Percentiles rank a stretch among this genome's conserved stretches.
phyloP scores from a whole-genome alignment of 2,888 invertebrate species.

The Protonemura montana region DNA sequence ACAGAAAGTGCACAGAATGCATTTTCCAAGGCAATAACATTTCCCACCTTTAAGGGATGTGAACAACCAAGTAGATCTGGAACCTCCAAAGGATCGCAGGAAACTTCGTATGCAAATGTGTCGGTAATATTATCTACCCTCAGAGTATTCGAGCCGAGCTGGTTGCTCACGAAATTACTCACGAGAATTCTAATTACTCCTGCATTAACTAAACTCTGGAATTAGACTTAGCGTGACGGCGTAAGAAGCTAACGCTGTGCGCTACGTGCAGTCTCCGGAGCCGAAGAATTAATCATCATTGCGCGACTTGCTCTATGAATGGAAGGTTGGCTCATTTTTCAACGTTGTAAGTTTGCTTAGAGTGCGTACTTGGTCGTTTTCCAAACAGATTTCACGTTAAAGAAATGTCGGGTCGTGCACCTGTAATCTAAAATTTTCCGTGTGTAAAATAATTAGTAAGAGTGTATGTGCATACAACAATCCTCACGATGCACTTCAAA shows the following conservation, averaged over 20 bases:
- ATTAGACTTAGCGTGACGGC: not conserved
- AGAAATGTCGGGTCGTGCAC: too few relatives aligned
- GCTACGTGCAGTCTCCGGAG: not conserved
- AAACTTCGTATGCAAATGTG: constrained; percentile 31
- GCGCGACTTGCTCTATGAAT: not conserved
- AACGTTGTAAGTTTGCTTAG: too few relatives aligned
- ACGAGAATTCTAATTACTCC: constrained; percentile 29
- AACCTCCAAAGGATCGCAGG: constrained; percentile 15
- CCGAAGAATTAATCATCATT: not conserved
- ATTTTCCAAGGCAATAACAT: not conserved
- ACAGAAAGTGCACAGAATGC: not conserved
- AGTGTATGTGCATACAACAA: too few relatives aligned
- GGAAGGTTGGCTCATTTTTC: too few relatives aligned
- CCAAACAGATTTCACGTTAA: too few relatives aligned
- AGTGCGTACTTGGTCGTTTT: too few relatives aligned
- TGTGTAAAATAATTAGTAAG: too few relatives aligned
- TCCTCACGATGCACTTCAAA: too few relatives aligned
- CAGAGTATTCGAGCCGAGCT: not conserved
- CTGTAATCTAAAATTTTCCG: too few relatives aligned
- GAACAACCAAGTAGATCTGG: not conserved
- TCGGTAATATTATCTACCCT: constrained; percentile 19
- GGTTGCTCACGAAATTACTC: constrained; percentile 20
- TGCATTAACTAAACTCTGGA: constrained; percentile 26
- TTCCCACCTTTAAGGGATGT: not conserved
- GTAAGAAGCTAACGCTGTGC: not conserved